Base-by-base conservation (phyloP, 2,888 invertebrate genomes). In the Chorisops tibialis region DNA sequence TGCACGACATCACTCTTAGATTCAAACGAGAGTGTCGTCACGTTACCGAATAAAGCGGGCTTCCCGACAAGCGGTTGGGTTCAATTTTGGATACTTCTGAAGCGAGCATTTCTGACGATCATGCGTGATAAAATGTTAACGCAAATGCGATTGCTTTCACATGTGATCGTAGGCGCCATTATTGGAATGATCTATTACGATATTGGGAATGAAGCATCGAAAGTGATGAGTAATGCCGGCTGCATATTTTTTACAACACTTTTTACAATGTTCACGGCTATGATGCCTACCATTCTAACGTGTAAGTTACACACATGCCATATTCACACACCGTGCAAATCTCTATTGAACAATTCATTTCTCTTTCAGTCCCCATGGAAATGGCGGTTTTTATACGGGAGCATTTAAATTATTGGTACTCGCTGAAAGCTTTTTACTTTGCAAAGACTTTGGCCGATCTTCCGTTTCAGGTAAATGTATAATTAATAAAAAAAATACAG, bases 241-340 rank as follows among this genome's bases (percentile, higher is more conserved):
- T 96, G 93, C 79, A 86, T 97, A 69, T 97, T 97, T 82, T 96
- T 97, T 80, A 94, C 93, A 68, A 89, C 94, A 69, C 87, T 97
- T 80, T 97, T 97, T 79, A 89, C 96, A 68, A 96, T 96, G 89
- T 97, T 96, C 77, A 94, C 96, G 58, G 94, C 96, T 52, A 93
- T 97, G 89, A 97, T 97, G 96, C 96, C 96, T 67, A 97, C 96
- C 52, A 95, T 97, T 73, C 85, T 96, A 71, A 96, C 97, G 74
- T 97, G 96, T 96, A 81, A 91, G 93, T 86, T 67, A 52, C 63
- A 4, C 5, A 5, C 14, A 3, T 37, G 30, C 14, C 11, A 2
- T 5, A 3, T 35, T 54, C 7, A 30, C 18, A 22, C 22, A 48
- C 2, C 24, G 4, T 19, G 38, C 12, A 3, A 19, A 5, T 7